Conservation (phyloP, 1,140 invertebrate genomes). For the Grapholita molesta region DNA sequence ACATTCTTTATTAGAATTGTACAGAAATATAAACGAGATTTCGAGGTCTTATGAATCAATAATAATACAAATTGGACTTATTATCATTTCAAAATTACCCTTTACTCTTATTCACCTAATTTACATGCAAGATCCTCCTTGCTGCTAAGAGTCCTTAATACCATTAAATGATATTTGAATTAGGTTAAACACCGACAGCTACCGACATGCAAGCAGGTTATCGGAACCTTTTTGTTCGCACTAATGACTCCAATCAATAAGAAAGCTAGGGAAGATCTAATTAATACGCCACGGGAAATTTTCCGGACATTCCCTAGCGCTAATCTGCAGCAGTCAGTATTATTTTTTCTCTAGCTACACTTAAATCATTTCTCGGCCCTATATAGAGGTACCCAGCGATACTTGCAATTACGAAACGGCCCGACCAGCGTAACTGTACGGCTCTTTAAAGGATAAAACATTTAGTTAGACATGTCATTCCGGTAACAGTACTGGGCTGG, state of each 20-base stretch:
- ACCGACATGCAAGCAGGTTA: background rate
- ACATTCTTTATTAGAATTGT: too few species aligned
- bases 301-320: constrained; percentile 6
- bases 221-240: background rate
- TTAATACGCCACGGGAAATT: background rate
- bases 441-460: constrained; percentile 69
- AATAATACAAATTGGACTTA: too few species aligned
- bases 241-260: constrained; percentile 6
- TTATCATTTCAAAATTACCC: too few species aligned
- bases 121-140: too few species aligned
- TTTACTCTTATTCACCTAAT: too few species aligned
- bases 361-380: constrained; percentile 52
- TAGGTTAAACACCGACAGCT: background rate
- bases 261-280: constrained; percentile 10
- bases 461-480: constrained; percentile 70
- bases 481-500: constrained; percentile 59
- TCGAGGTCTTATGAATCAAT: too few species aligned
- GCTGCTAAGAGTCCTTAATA: too few species aligned
- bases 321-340: constrained; percentile 1
- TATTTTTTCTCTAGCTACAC: constrained; percentile 38
- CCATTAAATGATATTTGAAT: background rate
- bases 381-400: constrained; percentile 50
- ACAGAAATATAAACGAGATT: too few species aligned
- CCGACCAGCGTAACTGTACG: constrained; percentile 55
- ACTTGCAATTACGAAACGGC: constrained; percentile 62